Base-by-base conservation (phyloP, 1,140 invertebrate genomes). In the Stenopsyche tienmushanensis region DNA sequence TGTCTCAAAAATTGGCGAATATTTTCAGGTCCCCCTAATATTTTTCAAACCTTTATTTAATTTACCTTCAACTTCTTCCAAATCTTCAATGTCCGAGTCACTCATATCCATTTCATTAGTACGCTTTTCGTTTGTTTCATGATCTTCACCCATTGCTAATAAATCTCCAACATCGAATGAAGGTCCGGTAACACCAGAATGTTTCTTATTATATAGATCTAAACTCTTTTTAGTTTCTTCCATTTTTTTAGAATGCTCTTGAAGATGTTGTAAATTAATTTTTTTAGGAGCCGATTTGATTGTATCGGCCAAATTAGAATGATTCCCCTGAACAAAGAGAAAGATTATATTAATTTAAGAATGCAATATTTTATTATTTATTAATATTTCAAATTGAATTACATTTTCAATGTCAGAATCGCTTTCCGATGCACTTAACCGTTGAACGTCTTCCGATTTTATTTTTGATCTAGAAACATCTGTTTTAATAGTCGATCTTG, bases 1-100 rank as follows among this genome's bases (percentile, higher is more conserved):
- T n/a, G n/a, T n/a, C n/a, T n/a, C n/a, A n/a, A n/a, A n/a, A n/a
- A n/a, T n/a, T n/a, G n/a, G n/a, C n/a, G n/a, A n/a, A n/a, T n/a
- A n/a, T n/a, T n/a, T n/a, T n/a, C n/a, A n/a, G n/a, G n/a, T n/a
- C n/a, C n/a, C n/a, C n/a, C n/a, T n/a, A n/a, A n/a, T n/a, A n/a
- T n/a, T n/a, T n/a, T n/a, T n/a, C n/a, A n/a, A n/a, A n/a, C n/a
- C n/a, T n/a, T n/a, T n/a, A n/a, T n/a, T n/a, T n/a, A n/a, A n/a
- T n/a, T n/a, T 77, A 80, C 81, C 79, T 78, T 83, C 80, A 65
- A 87, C 84, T 80, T 87, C 85, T 74, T 86, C 83, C 78, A 84
- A 85, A 71, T 86, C 84, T 69, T 83, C 81, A 44, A 79, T 76
- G 69, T 83, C 83, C 2, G 84, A 84, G 68, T 86, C 85, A 72